Base-by-base conservation (phyloP, 2,888 invertebrate genomes). In the Phortica magna region DNA sequence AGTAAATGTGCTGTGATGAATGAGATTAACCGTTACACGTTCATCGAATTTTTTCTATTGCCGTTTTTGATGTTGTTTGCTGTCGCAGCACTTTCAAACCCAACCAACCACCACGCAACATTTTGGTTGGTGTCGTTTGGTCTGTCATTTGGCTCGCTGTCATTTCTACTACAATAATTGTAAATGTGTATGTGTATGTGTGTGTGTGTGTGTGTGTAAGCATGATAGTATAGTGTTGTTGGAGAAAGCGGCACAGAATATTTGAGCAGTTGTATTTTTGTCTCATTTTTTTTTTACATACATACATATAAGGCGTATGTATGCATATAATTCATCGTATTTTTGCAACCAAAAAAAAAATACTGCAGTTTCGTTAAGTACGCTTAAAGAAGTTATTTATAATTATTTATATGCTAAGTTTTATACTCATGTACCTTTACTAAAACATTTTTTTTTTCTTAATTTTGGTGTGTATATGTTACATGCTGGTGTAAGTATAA, bases 1-100 rank as follows among this genome's bases (percentile, higher is more conserved):
- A 42, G 68, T 43, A 73, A 80, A 83, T 83, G 76, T 84, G 81
- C 74, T 84, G 87, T 89, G 88, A 88, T 88, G 88, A 88, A 88
- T 88, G 88, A 88, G 89, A 88, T 89, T 89, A 89, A 85, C 80
- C 84, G 83, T 77, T 80, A 80, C 89, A 81, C 67, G 39, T 41
- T 41, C 67, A 41, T 17, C 42, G n/a, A 42, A 12, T 65, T 67
- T 67, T 67, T 67, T 42, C 41, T n/a, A 41, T 53, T 53, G 22
- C 19, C 14, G 39, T 70, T 31, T 31, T 31, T 31, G 31, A 31
- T 59, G 17, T 59, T 17, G 59, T 59, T 53, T 48, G 31, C 31
- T 31, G 31, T 64, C 42, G 22, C 12, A 61, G 73, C 61, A 43
- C n/a, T 61, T 41, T 42, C 17, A 14, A 48, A 14, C 48, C 65